phyloP scores from a whole-genome alignment of 2,797 vertebrate genomes.

The Poeciliopsis turneri region DNA sequence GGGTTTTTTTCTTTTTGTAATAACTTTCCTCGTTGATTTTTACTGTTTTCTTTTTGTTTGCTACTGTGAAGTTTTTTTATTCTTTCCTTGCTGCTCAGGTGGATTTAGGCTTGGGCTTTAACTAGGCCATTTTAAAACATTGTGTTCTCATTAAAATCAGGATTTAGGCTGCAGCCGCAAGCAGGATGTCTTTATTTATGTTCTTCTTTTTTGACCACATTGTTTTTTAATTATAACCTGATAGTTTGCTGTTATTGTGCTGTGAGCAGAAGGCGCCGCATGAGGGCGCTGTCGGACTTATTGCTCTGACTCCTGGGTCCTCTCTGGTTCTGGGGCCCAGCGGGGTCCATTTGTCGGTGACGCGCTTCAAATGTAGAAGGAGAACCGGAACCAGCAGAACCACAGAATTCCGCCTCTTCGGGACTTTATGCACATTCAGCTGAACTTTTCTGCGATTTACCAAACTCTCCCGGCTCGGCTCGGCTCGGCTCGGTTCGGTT shows the following conservation, averaged over 20 bases:
- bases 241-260: neutral
- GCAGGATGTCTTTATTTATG: neutral
- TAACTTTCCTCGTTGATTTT: neutral
- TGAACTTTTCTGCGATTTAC: neutral
- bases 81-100: too few species aligned
- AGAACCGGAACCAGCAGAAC: neutral
- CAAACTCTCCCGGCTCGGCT: neutral
- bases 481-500: neutral
- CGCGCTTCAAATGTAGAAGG: neutral
- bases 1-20: neutral
- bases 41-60: neutral
- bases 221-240: neutral
- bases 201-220: neutral
- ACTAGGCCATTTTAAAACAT: too few species aligned
- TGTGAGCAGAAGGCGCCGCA: neutral
- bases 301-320: neutral
- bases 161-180: too few species aligned
- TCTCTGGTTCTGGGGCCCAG: neutral
- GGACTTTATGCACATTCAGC: neutral
- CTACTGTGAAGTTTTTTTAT: neutral
- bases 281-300: conserved; percentile 41
- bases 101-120: too few species aligned
- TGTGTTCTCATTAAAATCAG: too few species aligned
- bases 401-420: neutral
- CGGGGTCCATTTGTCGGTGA: neutral